A percentile compares a stretch with the other conserved stretches of the same genome.
These are phyloP conservation scores for Ylistrum balloti DNA, from an alignment of 1,140 invertebrate species.

Conservation along the genomic window DNA sequence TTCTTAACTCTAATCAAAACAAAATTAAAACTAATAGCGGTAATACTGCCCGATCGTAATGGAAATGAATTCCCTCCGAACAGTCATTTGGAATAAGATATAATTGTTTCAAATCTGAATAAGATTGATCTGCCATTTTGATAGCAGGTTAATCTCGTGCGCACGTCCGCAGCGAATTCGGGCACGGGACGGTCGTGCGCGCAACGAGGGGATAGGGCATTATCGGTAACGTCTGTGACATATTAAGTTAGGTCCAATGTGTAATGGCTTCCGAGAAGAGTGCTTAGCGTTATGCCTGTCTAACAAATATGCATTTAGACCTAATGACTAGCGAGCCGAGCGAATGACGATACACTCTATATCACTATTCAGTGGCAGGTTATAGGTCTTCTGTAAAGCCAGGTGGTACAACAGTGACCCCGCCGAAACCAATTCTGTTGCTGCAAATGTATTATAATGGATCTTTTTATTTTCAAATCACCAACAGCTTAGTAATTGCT, in stretches of 20 bases:
- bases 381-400: background rate
- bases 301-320: slow-evolving; percentile 26
- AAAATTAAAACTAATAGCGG: slow-evolving; percentile 35
- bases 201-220: background rate
- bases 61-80: background rate
- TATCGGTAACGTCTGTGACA: slow-evolving; percentile 18
- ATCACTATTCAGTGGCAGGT: background rate
- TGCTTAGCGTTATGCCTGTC: background rate
- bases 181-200: slow-evolving; percentile 9
- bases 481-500: no score
- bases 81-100: slow-evolving; percentile 35
- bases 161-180: background rate
- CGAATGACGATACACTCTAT: background rate
- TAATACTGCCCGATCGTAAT: slow-evolving; percentile 21
- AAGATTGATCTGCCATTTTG: slow-evolving; percentile 19
- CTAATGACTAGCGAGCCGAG: background rate
- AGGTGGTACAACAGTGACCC: background rate
- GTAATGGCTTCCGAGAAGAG: background rate
- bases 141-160: slow-evolving; percentile 13
- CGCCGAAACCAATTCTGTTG: background rate
- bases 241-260: background rate
- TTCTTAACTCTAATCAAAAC: slow-evolving; percentile 27
- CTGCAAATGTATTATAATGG: background rate
- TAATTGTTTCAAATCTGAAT: slow-evolving; percentile 36
- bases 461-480: no score